A percentile compares a stretch with the other conserved stretches of the same genome.
Conservation (phyloP, 1,140 invertebrate species). For the Reticulitermes speratus region DNA sequence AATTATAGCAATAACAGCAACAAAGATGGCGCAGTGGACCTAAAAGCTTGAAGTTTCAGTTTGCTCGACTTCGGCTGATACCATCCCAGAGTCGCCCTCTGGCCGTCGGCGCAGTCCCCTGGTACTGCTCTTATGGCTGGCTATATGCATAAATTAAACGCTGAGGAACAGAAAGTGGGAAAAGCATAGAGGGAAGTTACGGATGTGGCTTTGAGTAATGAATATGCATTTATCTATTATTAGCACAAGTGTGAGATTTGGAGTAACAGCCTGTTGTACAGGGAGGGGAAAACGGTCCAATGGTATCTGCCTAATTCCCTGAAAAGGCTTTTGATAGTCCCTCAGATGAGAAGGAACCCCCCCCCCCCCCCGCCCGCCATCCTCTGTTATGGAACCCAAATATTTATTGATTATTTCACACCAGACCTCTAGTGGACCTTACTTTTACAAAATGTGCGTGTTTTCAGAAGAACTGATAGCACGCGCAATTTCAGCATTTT, state of each 20-base stretch:
- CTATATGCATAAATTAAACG: background rate
- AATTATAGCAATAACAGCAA: too few relatives aligned
- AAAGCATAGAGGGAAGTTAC: background rate
- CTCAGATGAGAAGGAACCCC: too few relatives aligned
- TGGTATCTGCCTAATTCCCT: too few relatives aligned
- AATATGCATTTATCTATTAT: constrained; percentile 10
- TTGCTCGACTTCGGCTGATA: background rate
- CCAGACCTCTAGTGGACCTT: background rate
- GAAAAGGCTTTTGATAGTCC: too few relatives aligned
- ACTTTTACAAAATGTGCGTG: background rate
- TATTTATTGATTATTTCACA: background rate
- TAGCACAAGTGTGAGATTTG: background rate
- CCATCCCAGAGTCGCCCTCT: background rate
- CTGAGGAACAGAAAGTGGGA: background rate
- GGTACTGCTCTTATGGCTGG: background rate
- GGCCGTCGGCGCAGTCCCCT: background rate
- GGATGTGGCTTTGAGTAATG: background rate
- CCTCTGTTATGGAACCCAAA: background rate
- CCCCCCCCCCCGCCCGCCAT: too few relatives aligned
- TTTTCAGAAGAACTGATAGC: too few relatives aligned
- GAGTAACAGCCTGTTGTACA: too few relatives aligned
- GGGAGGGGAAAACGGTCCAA: too few relatives aligned
- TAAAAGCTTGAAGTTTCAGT: background rate
- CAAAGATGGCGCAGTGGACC: too few relatives aligned
- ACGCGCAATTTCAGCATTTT: too few relatives aligned